A percentile compares a stretch with the other conserved stretches of the same genome.
Evolutionary conservation across 2,888 invertebrate genomes (phyloP).

Genomic region (Xylota sylvarum): DNA sequence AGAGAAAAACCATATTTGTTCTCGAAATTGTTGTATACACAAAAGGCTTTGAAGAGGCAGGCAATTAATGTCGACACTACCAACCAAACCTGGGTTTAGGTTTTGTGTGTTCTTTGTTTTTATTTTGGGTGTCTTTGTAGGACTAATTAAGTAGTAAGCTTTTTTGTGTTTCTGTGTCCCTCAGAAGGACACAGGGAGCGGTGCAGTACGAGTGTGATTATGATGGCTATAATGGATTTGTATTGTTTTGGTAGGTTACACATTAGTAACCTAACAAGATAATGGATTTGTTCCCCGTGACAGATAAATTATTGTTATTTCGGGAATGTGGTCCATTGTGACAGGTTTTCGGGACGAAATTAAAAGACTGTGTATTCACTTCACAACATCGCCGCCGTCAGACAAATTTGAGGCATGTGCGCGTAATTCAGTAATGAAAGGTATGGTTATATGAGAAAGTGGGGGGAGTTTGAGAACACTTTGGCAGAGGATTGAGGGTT

Average conservation of each 20-base stretch:
- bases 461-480: too few species aligned
- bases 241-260: constrained; percentile 37
- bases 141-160: constrained; percentile 56
- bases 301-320: constrained; percentile 24
- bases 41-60: constrained; percentile 42
- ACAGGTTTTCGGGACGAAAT: background rate
- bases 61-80: constrained; percentile 68
- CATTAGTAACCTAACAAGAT: constrained; percentile 31
- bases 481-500: too few species aligned
- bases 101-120: constrained; percentile 5
- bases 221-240: constrained; percentile 53
- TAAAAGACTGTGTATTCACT: background rate
- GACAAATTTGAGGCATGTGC: background rate
- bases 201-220: constrained; percentile 7
- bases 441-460: too few species aligned
- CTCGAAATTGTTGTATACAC: constrained; percentile 27
- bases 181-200: background rate
- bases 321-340: constrained; percentile 7
- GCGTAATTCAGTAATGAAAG: too few species aligned
- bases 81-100: constrained; percentile 1
- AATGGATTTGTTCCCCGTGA: constrained; percentile 50
- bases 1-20: constrained; percentile 50
- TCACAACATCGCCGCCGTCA: background rate
- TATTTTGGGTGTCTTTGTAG: constrained; percentile 16
- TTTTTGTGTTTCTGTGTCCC: constrained; percentile 28